Base-by-base conservation (phyloP, 1,140 invertebrate species). In the Globodera ellingtonae region DNA sequence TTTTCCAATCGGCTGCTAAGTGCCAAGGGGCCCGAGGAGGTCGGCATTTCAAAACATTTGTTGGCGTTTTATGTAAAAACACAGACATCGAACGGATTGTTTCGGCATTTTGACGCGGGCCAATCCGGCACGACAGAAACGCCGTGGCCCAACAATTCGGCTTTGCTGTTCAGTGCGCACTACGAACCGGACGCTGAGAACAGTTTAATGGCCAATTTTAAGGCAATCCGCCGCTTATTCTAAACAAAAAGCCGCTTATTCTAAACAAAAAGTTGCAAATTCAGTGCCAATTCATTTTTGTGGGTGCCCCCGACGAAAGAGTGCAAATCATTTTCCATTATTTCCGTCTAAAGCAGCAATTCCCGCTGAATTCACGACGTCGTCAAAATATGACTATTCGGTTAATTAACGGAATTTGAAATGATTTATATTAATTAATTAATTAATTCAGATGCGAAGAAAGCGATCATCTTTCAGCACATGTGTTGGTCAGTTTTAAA, bases 261-360 rank as follows among this genome's bases (percentile, higher is more conserved):
- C 7, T 15, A 56, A 83, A 1, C 46, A 76, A 62, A 76, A 47
- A 69, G 6, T 24, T 24, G 2, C 9, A 74, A 50, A 78, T 76
- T 67, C 80, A 88, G 72, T 86, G 86, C 75, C 84, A 86, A 75
- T 86, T 88, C 76, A 84, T 88, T 56, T 86, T 86, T 82, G 50
- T 86, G 21, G 85, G 84, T 21, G 84, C 85, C 4, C 72, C 76
- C n/a, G 79, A 86, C 48, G 85, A 86, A 75, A 75, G 79, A 35
- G 85, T 86, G 3, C 86, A 86, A 69, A 56, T 86, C 8, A 82
- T 80, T 65, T 86, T 86, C 74, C 73, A 74, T 10, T 69, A 70
- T 66, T 88, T 86, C 79, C 74, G 66, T 8, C 79, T 87, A 13
- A 82, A 50, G 24, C 35, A 67, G 46, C 52, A 21, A 44, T 44